Conservation (phyloP, 2,113 vertebrate genomes). For the Progne subis region DNA sequence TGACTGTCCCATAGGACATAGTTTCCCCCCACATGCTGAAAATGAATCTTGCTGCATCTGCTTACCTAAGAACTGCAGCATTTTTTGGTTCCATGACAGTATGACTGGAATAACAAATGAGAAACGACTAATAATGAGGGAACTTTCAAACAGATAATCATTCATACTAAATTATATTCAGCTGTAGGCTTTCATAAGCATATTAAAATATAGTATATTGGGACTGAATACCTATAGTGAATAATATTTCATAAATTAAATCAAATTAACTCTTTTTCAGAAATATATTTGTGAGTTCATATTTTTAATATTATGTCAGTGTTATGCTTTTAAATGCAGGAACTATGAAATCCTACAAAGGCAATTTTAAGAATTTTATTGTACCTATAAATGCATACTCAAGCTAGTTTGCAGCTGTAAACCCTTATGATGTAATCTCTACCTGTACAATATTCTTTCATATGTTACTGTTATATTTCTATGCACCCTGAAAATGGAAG, state of each 20-base stretch:
- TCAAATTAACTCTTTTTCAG: neutral
- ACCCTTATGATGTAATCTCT: neutral
- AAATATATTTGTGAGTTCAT: neutral
- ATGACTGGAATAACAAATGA: neutral
- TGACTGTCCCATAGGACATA: neutral
- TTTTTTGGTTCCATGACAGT: neutral
- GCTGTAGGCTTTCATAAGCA: neutral
- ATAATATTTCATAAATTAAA: neutral
- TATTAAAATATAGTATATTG: neutral
- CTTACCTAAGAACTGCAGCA: neutral
- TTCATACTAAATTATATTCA: slow-evolving; percentile 12
- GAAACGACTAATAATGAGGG: neutral
- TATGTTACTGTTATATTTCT: neutral
- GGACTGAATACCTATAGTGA: neutral
- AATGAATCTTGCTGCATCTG: neutral
- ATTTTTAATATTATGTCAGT: neutral
- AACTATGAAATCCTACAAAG: slow-evolving; percentile 2
- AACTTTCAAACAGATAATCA: neutral
- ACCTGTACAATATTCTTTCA: neutral
- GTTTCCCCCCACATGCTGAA: neutral
- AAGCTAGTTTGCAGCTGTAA: neutral
- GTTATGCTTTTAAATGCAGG: neutral
- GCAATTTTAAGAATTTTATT: neutral
- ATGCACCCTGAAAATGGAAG: neutral
- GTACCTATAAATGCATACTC: neutral